phyloP scores from a whole-genome alignment of 2,888 invertebrate genomes.

The Synergus gifuensis region DNA sequence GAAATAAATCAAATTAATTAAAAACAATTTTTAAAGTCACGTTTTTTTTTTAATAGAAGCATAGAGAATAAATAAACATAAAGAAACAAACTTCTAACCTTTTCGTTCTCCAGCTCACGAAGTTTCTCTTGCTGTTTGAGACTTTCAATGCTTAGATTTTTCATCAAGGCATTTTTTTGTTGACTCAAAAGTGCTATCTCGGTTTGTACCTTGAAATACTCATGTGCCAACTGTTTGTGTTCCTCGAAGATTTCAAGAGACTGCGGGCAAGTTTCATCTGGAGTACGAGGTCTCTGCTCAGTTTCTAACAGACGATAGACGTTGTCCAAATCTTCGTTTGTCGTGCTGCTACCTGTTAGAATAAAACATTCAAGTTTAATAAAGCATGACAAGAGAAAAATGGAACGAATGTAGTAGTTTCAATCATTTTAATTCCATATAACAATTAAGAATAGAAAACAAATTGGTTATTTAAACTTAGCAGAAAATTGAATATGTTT shows the following conservation, averaged over 20 bases:
- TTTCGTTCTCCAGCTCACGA: constrained; percentile 84
- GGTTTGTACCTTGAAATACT: constrained; percentile 93
- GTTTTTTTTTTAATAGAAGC: not conserved
- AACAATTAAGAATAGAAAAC: too few relatives aligned
- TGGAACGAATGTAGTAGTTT: not conserved
- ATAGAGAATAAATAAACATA: not conserved
- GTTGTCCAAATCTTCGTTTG: constrained; percentile 80
- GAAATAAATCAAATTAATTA: not conserved
- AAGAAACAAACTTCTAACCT: constrained; percentile 78
- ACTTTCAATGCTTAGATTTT: constrained; percentile 78
- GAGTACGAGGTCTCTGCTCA: constrained; percentile 90
- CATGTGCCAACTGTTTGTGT: constrained; percentile 92
- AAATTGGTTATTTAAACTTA: not conserved
- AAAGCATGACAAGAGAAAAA: not conserved
- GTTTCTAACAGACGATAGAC: constrained; percentile 89
- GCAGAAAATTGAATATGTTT: too few relatives aligned
- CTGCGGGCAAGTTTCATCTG: constrained; percentile 85
- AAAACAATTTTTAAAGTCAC: not conserved
- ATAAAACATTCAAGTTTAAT: constrained; percentile 9
- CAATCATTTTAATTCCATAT: too few relatives aligned
- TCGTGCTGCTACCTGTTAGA: constrained; percentile 66
- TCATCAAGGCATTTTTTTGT: constrained; percentile 86
- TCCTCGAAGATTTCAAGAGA: constrained; percentile 93
- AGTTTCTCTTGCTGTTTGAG: constrained; percentile 83
- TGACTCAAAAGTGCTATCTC: constrained; percentile 90